A percentile compares a stretch with the other conserved stretches of the same genome.
Conservation (phyloP, 1,140 invertebrate genomes). For the Trinorchestia longiramus region DNA sequence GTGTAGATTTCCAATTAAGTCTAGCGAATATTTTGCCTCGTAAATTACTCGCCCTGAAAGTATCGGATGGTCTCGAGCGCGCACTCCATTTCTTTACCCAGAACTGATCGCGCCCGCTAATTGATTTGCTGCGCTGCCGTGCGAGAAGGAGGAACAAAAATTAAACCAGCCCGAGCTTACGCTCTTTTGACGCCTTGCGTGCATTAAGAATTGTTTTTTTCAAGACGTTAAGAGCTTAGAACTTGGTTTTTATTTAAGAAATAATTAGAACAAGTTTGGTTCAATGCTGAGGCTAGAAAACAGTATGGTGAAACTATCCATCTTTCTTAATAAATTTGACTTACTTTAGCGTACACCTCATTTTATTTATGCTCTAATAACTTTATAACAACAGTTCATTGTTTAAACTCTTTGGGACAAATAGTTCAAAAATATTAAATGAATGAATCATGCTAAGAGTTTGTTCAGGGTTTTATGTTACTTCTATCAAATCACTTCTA, state of each 20-base stretch:
- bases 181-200: not conserved
- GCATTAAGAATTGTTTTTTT: not conserved
- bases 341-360: not conserved
- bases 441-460: not conserved
- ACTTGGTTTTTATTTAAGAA: not conserved
- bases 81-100: constrained; percentile 15
- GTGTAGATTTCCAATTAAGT: constrained; percentile 51
- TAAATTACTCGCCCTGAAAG: constrained; percentile 33
- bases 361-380: not conserved
- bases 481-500: not conserved
- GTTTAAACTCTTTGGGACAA: not conserved
- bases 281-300: not conserved
- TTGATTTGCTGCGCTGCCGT: constrained; percentile 29
- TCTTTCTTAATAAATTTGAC: not conserved
- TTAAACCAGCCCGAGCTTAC: not conserved
- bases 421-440: not conserved
- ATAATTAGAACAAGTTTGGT: not conserved
- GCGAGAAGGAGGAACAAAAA: not conserved
- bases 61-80: constrained; percentile 4
- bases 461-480: not conserved
- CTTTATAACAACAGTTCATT: not conserved
- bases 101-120: constrained; percentile 7
- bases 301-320: not conserved
- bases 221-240: not conserved
- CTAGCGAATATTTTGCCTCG: constrained; percentile 37